Evolutionary conservation across 2,113 vertebrate species (phyloP).

Genomic region (Spheniscus mendiculus): DNA sequence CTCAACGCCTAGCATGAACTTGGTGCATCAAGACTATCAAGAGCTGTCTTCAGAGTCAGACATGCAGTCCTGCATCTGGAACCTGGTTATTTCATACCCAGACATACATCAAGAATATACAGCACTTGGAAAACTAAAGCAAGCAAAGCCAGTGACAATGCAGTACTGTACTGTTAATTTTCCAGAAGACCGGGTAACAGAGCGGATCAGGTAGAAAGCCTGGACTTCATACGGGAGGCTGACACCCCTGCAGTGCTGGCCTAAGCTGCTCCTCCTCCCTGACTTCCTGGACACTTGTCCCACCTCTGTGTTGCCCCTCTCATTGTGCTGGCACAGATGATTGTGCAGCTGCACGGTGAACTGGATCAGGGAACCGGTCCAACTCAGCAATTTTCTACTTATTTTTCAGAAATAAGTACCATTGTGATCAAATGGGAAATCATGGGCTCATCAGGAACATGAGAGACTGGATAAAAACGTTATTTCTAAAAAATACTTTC

Average conservation of each 20-base stretch:
- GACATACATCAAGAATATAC: fast-evolving
- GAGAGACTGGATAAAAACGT: not conserved
- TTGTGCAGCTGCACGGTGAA: not conserved
- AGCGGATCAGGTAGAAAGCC: not conserved
- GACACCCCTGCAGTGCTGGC: not conserved
- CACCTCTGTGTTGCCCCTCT: not conserved
- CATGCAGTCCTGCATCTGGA: not conserved
- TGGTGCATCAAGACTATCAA: not conserved
- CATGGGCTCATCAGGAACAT: not conserved
- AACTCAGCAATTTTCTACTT: not conserved
- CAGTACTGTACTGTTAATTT: fast-evolving
- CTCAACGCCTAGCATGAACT: not conserved
- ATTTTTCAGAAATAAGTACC: not conserved
- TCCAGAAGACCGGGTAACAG: not conserved
- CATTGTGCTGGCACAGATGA: not conserved
- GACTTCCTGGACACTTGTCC: not conserved
- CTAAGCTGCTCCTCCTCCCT: not conserved
- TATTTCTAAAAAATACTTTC: not conserved
- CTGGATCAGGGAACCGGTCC: not conserved
- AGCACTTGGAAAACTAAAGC: not conserved
- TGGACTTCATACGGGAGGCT: fast-evolving
- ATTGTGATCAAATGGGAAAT: not conserved
- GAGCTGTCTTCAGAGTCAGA: not conserved
- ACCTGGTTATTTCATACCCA: not conserved
- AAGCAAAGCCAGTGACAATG: not conserved